Percentiles rank a stretch among this genome's conserved stretches.
Conservation (phyloP, 2,113 vertebrate species). For the Cyphomyrus plagiostoma region DNA sequence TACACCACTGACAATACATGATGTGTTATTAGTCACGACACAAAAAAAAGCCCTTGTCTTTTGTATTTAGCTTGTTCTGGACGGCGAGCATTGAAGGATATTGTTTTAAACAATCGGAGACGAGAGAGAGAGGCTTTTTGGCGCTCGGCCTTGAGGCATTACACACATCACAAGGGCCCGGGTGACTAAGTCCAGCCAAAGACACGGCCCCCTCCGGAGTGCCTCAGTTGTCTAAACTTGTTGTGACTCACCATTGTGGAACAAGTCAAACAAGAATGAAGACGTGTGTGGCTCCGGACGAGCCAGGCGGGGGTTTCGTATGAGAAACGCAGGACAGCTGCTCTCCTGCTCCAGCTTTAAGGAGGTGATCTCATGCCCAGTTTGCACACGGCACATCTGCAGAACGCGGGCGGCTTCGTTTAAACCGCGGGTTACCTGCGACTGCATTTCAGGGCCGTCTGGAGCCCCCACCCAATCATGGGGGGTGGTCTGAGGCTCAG, state of each 20-base stretch:
- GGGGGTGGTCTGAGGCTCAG: neutral
- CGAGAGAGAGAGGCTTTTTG: neutral
- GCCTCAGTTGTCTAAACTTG: neutral
- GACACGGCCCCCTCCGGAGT: neutral
- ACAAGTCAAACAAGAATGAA: neutral
- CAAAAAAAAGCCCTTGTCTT: neutral
- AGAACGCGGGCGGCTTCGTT: neutral
- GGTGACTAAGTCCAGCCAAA: neutral
- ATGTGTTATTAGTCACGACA: neutral
- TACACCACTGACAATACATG: neutral
- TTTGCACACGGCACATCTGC: neutral
- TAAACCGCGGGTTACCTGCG: neutral
- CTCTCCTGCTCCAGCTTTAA: neutral
- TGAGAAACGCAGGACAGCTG: neutral
- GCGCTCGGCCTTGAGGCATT: neutral
- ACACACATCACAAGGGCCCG: neutral
- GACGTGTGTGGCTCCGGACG: neutral
- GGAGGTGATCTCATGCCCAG: neutral
- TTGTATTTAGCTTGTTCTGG: neutral
- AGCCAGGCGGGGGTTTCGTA: neutral
- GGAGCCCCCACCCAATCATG: neutral
- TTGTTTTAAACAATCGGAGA: neutral
- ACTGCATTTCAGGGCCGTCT: neutral
- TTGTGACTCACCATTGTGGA: constrained; percentile 6
- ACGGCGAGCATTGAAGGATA: neutral